Base-by-base conservation (phyloP, 1,140 invertebrate species). In the Venturia canescens region DNA sequence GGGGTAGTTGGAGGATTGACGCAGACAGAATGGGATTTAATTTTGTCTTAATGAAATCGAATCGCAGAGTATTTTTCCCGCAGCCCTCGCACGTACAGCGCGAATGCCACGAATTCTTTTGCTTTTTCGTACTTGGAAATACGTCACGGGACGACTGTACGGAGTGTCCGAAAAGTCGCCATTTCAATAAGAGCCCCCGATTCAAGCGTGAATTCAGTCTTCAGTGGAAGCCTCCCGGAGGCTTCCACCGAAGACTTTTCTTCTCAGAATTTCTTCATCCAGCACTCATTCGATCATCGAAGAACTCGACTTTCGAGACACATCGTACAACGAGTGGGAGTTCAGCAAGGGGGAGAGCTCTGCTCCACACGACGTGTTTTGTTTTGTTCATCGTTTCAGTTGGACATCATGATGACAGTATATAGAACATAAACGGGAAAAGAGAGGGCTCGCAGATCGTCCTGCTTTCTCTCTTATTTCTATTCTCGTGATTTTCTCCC, bases 331-430 rank as follows among this genome's bases (percentile, higher is more conserved):
- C 38, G 38, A 23, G 44, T 53, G 44, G 27, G 70, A 26, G 70
- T n/a, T 23, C 1, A 72, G 70, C 1, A 0, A 74, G 48, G 53
- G 38, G 53, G 21, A 38, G 29, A 16, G 7, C 57, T 18, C 27
- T 31, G 27, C 38, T 63, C 18, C 34, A 23, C 29, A 31, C 66
- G 21, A 60, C 31, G 85, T 89, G 86, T 91, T 91, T 90, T 91
- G 87, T 91, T 90, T 89, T 87, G 89, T 90, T 86, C 86, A 77
- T 81, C 81, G 80, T 78, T 85, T 86, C 83, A 85, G 86, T 86
- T 89, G 87, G 90, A 90, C 90, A 89, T 89, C 86, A 89, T 88
- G 88, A 90, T 90, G 90, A 90, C 88, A 87, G 87, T 84, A 88
- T 84, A 88, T 88, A 84, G 88, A 87, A 87, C 88, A 88, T 90